Conservation (phyloP, 2,888 invertebrate genomes). For the Pristionchus fissidentatus region DNA sequence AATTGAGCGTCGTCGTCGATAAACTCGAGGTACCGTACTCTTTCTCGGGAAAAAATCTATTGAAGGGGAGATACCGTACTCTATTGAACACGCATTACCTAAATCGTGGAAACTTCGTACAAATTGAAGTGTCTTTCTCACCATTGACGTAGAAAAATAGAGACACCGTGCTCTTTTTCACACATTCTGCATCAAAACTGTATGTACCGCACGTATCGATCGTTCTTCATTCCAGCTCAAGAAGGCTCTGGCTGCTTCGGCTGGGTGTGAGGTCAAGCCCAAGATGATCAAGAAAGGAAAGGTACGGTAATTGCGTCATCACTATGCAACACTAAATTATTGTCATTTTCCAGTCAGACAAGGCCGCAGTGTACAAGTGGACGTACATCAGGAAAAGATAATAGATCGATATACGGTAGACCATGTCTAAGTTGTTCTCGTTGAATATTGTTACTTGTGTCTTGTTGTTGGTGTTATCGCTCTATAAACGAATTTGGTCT, state of each 20-base stretch:
- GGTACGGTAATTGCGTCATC: not conserved
- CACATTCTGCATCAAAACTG: too few species aligned
- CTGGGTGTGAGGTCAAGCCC: slow-evolving; percentile 64
- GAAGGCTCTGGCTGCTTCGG: slow-evolving; percentile 60
- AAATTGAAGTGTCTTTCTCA: too few species aligned
- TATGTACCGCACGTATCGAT: too few species aligned
- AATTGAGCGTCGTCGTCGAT: slow-evolving; percentile 67
- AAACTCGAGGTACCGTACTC: slow-evolving; percentile 68
- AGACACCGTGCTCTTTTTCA: too few species aligned
- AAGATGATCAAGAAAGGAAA: slow-evolving; percentile 65
- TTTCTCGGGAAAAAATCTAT: too few species aligned
- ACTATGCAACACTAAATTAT: not conserved
- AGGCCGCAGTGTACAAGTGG: slow-evolving; percentile 74
- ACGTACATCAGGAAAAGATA: slow-evolving; percentile 72
- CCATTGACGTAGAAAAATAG: too few species aligned
- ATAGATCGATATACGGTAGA: slow-evolving; percentile 20
- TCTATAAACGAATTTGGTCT: not conserved
- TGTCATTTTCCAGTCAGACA: slow-evolving; percentile 44
- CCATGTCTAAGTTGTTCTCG: not conserved
- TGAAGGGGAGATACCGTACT: too few species aligned
- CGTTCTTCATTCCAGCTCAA: slow-evolving; percentile 52
- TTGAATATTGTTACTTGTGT: not conserved
- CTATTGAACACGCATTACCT: too few species aligned
- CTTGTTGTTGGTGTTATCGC: slow-evolving; percentile 14
- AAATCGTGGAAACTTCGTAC: too few species aligned